Conservation (phyloP, 1,140 invertebrate species). For the Pinna nobilis region DNA sequence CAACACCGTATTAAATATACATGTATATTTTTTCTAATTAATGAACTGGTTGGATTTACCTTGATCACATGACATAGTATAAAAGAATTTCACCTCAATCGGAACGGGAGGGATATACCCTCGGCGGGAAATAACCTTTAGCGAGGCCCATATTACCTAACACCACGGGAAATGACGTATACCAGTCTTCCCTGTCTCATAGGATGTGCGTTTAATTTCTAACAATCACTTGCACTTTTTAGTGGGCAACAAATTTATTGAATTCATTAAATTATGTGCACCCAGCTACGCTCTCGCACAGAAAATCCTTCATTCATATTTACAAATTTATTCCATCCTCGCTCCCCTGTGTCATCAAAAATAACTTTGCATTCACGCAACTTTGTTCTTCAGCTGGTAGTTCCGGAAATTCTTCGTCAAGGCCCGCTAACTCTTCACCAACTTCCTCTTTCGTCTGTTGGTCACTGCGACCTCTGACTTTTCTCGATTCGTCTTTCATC, state of each 20-base stretch:
- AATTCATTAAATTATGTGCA: too few species aligned
- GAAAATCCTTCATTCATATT: background rate
- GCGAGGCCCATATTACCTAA: too few species aligned
- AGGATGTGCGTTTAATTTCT: too few species aligned
- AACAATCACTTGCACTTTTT: too few species aligned
- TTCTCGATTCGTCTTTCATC: slow-evolving; percentile 17
- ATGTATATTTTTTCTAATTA: too few species aligned
- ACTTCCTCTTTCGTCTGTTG: slow-evolving; percentile 3
- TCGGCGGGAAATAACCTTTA: too few species aligned
- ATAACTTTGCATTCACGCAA: slow-evolving; percentile 44
- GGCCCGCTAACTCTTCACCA: background rate
- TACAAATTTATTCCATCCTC: slow-evolving; percentile 29
- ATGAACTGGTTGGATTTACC: too few species aligned
- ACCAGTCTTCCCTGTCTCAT: background rate
- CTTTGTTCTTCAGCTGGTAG: slow-evolving; percentile 27
- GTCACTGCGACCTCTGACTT: slow-evolving; percentile 16
- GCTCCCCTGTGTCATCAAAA: slow-evolving; percentile 22
- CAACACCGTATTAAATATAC: too few species aligned
- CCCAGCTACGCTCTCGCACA: background rate
- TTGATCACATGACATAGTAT: too few species aligned
- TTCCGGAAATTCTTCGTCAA: slow-evolving; percentile 15
- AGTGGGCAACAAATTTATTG: too few species aligned
- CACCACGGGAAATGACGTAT: background rate
- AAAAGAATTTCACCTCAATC: too few species aligned
- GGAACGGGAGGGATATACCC: too few species aligned